Evolutionary conservation across 2,888 invertebrate species (phyloP).

Genomic region (Liopterus haemorrhoidalis): DNA sequence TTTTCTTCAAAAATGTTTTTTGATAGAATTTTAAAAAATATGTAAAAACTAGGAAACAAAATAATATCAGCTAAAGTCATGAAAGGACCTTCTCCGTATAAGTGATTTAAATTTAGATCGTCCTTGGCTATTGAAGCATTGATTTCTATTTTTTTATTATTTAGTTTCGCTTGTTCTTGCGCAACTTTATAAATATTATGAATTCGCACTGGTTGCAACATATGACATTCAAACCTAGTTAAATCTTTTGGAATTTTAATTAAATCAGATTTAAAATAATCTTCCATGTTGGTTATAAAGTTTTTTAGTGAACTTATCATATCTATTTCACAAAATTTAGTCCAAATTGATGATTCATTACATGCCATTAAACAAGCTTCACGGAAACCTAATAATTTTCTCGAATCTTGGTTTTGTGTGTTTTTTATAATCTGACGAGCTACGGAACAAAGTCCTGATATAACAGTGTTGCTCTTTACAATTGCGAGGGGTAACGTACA

Average conservation of each 20-base stretch:
- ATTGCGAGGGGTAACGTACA: conserved; percentile 62
- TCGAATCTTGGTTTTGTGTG: conserved; percentile 39
- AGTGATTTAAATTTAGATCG: conserved; percentile 57
- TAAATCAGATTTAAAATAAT: conserved; percentile 29
- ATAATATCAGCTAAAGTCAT: conserved; percentile 80
- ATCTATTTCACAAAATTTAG: conserved; percentile 86
- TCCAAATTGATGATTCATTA: conserved; percentile 82
- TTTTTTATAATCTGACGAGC: conserved; percentile 54
- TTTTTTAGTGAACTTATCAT: conserved; percentile 56
- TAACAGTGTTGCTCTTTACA: conserved; percentile 53
- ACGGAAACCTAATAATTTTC: conserved; percentile 69
- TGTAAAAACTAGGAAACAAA: conserved; percentile 63
- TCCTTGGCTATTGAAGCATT: conserved; percentile 48
- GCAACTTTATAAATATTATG: conserved; percentile 79
- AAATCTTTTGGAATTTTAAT: conserved; percentile 61
- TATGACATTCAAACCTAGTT: conserved; percentile 74
- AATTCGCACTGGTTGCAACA: conserved; percentile 73
- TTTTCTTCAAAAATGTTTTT: conserved; percentile 40
- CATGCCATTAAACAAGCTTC: conserved; percentile 74
- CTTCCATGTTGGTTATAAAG: conserved; percentile 37
- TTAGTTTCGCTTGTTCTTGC: conserved; percentile 50
- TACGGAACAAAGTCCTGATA: conserved; percentile 75
- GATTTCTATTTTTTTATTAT: conserved; percentile 37
- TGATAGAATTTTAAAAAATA: conserved; percentile 52
- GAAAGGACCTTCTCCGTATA: conserved; percentile 75